Conservation (phyloP, 2,113 vertebrate genomes). For the Dicerorhinus sumatrensis region DNA sequence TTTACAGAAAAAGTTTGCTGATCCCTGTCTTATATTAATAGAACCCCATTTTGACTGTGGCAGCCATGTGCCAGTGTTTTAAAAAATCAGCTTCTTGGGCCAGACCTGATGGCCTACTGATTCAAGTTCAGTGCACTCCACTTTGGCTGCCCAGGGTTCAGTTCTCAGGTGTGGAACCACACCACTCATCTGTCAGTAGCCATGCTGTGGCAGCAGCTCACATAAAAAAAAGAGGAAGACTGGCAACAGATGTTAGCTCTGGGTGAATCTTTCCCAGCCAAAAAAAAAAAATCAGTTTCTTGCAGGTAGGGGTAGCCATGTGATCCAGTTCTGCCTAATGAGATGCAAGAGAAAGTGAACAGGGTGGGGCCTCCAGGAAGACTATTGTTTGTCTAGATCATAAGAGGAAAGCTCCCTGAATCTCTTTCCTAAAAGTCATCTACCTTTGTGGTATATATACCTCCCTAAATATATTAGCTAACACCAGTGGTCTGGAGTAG, state of each 20-base stretch:
- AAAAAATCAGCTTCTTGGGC: not conserved
- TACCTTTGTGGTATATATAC: not conserved
- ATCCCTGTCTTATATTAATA: not conserved
- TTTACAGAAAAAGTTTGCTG: constrained; percentile 1
- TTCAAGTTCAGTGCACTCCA: too few relatives aligned
- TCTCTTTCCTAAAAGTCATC: not conserved
- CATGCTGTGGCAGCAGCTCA: too few relatives aligned
- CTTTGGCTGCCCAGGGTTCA: too few relatives aligned
- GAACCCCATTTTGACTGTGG: not conserved
- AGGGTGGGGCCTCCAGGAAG: not conserved
- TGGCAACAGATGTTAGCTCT: too few relatives aligned
- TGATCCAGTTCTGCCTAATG: not conserved
- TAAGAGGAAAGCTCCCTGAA: not conserved
- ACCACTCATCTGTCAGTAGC: too few relatives aligned
- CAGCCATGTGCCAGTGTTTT: not conserved
- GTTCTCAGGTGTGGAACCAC: too few relatives aligned
- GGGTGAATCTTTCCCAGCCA: too few relatives aligned
- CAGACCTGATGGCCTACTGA: too few relatives aligned
- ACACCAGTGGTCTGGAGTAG: not conserved
- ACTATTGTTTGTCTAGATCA: not conserved
- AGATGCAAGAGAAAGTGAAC: constrained; percentile 26
- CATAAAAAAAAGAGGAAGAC: too few relatives aligned
- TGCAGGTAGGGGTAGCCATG: not conserved
- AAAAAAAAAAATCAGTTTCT: not conserved
- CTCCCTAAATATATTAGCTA: not conserved